These are phyloP conservation scores for Dicranocentrus wangi DNA, from an alignment of 2,888 invertebrate species.

Conservation along the genomic window DNA sequence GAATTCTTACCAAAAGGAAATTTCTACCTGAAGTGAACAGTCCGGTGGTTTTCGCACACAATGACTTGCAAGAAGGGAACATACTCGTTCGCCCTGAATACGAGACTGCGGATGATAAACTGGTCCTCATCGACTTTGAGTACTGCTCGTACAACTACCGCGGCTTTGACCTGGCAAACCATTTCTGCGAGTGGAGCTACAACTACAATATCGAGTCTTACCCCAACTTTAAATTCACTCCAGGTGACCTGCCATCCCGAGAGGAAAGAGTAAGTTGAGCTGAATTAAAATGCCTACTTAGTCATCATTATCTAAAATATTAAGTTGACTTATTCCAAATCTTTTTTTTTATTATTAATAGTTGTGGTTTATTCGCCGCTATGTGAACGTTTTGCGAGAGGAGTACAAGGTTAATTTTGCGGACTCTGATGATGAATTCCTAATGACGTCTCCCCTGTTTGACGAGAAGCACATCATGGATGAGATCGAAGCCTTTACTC, in stretches of 20 bases:
- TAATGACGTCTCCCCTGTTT: slow-evolving; percentile 67
- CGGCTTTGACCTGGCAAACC: slow-evolving; percentile 95
- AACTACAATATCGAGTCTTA: slow-evolving; percentile 87
- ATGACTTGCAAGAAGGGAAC: slow-evolving; percentile 94
- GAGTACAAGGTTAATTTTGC: slow-evolving; percentile 75
- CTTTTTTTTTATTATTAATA: slow-evolving; percentile 64
- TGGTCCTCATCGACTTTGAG: slow-evolving; percentile 93
- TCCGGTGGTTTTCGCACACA: slow-evolving; percentile 94
- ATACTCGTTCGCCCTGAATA: slow-evolving; percentile 78
- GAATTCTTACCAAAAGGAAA: slow-evolving; percentile 74
- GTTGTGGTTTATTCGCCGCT: slow-evolving; percentile 78
- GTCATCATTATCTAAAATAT: not conserved
- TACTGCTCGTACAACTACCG: slow-evolving; percentile 96
- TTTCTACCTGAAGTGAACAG: slow-evolving; percentile 77
- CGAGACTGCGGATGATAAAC: slow-evolving; percentile 74
- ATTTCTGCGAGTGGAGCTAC: slow-evolving; percentile 93
- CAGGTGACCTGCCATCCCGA: slow-evolving; percentile 82
- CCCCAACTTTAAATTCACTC: slow-evolving; percentile 84
- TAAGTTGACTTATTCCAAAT: too few relatives aligned
- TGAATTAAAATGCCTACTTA: not conserved
- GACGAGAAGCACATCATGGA: slow-evolving; percentile 80
- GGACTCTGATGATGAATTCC: slow-evolving; percentile 74
- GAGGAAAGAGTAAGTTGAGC: slow-evolving; percentile 85
- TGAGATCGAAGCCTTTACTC: slow-evolving; percentile 88
- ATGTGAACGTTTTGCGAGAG: slow-evolving; percentile 76